A percentile compares a stretch with the other conserved stretches of the same genome.
Conservation (phyloP, 1,140 invertebrate species). For the Bombus pyrosoma region DNA sequence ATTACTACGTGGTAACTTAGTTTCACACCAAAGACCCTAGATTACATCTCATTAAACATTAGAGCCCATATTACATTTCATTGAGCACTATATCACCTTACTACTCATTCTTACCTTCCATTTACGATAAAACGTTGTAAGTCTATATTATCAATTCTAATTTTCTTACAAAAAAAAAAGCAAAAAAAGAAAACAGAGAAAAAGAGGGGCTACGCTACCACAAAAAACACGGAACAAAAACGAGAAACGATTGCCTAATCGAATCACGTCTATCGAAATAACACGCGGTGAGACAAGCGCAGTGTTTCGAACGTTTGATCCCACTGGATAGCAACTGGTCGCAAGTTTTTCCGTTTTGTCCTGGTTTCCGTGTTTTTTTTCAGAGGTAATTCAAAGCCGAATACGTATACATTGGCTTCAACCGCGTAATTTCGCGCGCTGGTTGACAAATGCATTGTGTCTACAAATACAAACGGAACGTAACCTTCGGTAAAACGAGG, state of each 20-base stretch:
- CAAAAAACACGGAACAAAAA: not conserved
- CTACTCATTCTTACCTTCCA: not conserved
- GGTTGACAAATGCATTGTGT: not conserved
- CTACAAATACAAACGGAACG: constrained; percentile 8
- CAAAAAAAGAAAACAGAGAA: too few relatives aligned
- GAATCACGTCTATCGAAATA: not conserved
- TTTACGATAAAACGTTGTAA: not conserved
- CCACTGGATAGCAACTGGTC: not conserved
- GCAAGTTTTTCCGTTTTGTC: not conserved
- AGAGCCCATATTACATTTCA: too few relatives aligned
- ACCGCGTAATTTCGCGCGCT: constrained; percentile 8
- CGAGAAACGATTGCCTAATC: not conserved
- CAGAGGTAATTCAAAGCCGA: constrained; percentile 8
- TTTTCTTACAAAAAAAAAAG: too few relatives aligned
- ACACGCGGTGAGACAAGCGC: not conserved
- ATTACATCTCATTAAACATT: too few relatives aligned
- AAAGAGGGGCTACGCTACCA: too few relatives aligned
- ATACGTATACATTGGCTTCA: not conserved
- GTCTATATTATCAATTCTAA: not conserved
- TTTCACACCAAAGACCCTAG: not conserved
- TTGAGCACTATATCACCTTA: not conserved
- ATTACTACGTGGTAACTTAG: not conserved
- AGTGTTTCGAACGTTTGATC: not conserved
- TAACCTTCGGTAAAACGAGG: not conserved
- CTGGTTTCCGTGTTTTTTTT: too few relatives aligned